A percentile compares a stretch with the other conserved stretches of the same genome.
These are phyloP conservation scores for Taxidea taxus DNA, from an alignment of 2,113 vertebrate genomes.

Conservation along the genomic window DNA sequence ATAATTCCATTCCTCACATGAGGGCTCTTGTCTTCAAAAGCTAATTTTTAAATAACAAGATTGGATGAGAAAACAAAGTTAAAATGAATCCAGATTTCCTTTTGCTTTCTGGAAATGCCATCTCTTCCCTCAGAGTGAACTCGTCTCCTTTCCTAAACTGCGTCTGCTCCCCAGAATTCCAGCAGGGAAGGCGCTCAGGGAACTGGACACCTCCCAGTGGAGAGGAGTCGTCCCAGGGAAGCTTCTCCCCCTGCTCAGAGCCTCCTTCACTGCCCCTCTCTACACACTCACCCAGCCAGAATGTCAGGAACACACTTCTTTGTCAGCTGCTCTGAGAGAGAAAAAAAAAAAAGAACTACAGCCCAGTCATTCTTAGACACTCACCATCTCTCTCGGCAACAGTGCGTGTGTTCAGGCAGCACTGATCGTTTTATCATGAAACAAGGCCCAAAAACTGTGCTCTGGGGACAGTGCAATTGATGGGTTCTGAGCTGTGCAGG, in stretches of 20 bases:
- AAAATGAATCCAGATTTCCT: not conserved
- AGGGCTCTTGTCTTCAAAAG: not conserved
- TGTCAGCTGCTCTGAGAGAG: not conserved
- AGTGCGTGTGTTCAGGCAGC: not conserved
- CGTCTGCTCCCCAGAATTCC: not conserved
- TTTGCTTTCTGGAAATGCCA: conserved; percentile 1
- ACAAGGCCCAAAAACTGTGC: not conserved
- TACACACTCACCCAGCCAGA: not conserved
- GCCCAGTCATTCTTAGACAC: not conserved
- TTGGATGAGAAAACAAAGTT: not conserved
- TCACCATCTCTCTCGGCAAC: not conserved
- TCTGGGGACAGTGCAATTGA: not conserved
- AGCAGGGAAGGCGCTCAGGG: not conserved
- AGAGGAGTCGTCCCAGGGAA: not conserved
- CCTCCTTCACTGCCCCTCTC: not conserved
- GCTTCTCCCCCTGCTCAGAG: not conserved
- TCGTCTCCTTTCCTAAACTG: not conserved
- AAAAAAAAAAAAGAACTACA: not conserved
- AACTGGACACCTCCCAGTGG: not conserved
- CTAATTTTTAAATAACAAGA: conserved; percentile 6
- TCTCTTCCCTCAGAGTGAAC: not conserved
- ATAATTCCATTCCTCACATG: not conserved
- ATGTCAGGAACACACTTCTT: not conserved
- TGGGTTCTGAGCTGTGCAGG: not conserved
- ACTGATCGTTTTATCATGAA: not conserved